Evolutionary conservation across 2,113 vertebrate genomes (phyloP), one percentile per base, ranked within the genome.

Genomic region (Poecile atricapillus): DNA sequence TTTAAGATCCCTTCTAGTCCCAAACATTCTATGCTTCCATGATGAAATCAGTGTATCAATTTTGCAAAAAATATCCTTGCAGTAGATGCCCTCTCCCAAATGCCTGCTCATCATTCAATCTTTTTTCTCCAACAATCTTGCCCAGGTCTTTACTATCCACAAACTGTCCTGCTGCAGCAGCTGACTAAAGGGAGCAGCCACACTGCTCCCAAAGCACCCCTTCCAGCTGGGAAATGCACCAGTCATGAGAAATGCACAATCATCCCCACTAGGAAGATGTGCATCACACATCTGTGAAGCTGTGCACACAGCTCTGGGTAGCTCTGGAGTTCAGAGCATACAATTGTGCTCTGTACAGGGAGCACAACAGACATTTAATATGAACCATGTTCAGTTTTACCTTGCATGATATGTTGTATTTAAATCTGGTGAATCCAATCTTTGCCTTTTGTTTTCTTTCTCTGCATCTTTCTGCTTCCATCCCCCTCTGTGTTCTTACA

Each of bases 161-260:
- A 68, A 97, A 96, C 85, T 9, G 12, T 94, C 49, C 92, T 97
- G 70, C 89, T 95, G 88, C 94, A 96, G 58, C 94, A 95, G 67
- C 60, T 97, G 77, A 80, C 83, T 50, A 58, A 89, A 87, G 88
- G 90, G 27, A 93, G 96, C 71, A 87, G 78, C 59, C 68, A n/a
- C 35, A 2, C 52, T 78, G 76, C 27, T 69, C 94, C 6, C 74
- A 80, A 86, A 94, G 70, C 62, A 5, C 25, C 89, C 23, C 89
- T 80, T 59, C 92, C 86, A 86, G 88, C 88, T 47, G 90, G 91
- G 59, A 96, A 88, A 85, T 10, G 37, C 91, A 86, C 47, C 81
- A 30, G 7, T 2, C 80, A 13, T 1, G 91, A 90, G 78, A 78
- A 58, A 44, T 30, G 63, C 53, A 41, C 87, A 70, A 22, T 43